Conservation (phyloP, 1,140 invertebrate species). For the Bombus soroeensis region DNA sequence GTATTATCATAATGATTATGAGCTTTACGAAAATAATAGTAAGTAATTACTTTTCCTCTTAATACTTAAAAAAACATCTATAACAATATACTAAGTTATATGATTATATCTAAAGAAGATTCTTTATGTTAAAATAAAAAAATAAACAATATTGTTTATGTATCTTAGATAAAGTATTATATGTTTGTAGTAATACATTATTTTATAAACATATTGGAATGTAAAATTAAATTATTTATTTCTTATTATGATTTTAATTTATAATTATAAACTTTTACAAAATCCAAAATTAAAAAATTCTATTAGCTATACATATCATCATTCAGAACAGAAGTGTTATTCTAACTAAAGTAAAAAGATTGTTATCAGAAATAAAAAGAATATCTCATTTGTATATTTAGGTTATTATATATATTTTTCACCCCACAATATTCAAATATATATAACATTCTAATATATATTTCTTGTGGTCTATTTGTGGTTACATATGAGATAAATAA, state of each 20-base stretch:
- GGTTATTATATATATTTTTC: conserved; percentile 34
- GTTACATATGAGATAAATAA: conserved; percentile 31
- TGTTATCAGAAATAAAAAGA: neutral
- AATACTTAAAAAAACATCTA: neutral
- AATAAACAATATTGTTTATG: conserved; percentile 2
- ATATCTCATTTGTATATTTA: conserved; percentile 9
- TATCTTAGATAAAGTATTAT: conserved; percentile 13
- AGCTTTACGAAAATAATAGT: conserved; percentile 4
- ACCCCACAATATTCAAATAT: conserved; percentile 5
- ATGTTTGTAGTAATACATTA: neutral
- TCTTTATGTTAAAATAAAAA: neutral
- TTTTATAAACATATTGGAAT: neutral
- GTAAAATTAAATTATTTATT: neutral
- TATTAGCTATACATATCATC: no score
- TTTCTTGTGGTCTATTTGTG: conserved; percentile 21
- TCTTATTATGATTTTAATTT: neutral
- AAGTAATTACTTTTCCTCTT: neutral
- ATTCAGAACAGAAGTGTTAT: no score
- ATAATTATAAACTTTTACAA: neutral
- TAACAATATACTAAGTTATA: neutral
- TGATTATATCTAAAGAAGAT: neutral
- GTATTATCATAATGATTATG: conserved; percentile 15
- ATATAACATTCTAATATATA: conserved; percentile 6
- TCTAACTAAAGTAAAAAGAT: neutral
- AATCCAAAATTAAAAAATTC: no score